Conservation (phyloP, 2,888 invertebrate species). For the Quadriops clusia region DNA sequence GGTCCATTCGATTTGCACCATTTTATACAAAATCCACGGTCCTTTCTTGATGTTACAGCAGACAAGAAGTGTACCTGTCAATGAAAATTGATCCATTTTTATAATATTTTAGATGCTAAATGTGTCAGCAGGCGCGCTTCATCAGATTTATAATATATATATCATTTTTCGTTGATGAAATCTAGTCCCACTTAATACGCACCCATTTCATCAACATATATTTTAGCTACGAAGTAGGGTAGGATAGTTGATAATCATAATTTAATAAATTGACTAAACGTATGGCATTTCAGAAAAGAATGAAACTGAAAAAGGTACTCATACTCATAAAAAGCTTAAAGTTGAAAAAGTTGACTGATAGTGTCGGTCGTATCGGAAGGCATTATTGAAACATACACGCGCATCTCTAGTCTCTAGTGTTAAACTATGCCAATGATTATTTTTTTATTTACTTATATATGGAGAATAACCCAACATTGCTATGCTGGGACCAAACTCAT, state of each 20-base stretch:
- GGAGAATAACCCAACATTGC: conserved; percentile 20
- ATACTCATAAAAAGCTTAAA: no score
- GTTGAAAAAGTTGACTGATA: no score
- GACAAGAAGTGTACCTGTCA: conserved; percentile 30
- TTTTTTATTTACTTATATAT: neutral
- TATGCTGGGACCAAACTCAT: conserved; percentile 23
- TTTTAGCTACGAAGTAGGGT: conserved; percentile 33
- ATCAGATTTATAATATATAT: no score
- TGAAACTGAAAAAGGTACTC: conserved; percentile 21
- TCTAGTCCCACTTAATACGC: conserved; percentile 8
- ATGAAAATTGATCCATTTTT: conserved; percentile 19
- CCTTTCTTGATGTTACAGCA: conserved; percentile 30
- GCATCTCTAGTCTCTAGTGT: no score
- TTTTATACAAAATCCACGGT: conserved; percentile 32
- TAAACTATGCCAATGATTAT: no score
- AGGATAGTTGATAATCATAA: conserved; percentile 28
- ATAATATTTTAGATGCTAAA: conserved; percentile 25
- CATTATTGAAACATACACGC: no score
- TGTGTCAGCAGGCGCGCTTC: conserved; percentile 12
- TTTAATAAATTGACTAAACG: no score
- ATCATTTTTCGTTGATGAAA: conserved; percentile 14
- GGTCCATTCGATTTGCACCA: conserved; percentile 32
- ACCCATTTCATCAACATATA: conserved; percentile 24
- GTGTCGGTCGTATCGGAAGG: no score
- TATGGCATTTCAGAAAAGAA: conserved; percentile 24